These are phyloP conservation scores for Melinaea marsaeus DNA, from an alignment of 2,888 invertebrate species.

Conservation along the genomic window DNA sequence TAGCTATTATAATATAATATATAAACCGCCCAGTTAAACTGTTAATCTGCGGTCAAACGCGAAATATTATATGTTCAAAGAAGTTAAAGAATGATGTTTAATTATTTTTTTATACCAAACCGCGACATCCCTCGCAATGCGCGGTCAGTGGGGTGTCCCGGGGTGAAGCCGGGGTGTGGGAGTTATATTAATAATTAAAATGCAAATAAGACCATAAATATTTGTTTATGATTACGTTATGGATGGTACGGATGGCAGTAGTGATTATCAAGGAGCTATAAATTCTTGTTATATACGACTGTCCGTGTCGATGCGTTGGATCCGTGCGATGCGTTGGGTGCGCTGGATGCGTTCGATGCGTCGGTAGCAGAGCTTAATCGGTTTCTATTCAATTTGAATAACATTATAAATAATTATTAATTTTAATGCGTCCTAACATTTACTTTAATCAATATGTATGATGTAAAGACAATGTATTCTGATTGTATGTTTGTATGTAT, in stretches of 20 bases:
- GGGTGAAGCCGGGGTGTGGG: neutral
- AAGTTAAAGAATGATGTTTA: too few species aligned
- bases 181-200: conserved; percentile 9
- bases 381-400: conserved; percentile 28
- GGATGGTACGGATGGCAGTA: neutral
- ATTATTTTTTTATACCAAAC: too few species aligned
- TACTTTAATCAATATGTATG: neutral
- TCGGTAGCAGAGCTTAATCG: conserved; percentile 21
- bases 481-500: too few species aligned
- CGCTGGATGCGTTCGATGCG: neutral
- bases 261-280: conserved; percentile 19
- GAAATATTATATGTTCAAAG: too few species aligned
- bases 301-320: conserved; percentile 12
- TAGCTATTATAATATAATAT: too few species aligned
- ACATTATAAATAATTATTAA: conserved; percentile 20
- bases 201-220: conserved; percentile 14
- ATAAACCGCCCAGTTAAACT: too few species aligned
- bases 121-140: too few species aligned
- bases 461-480: too few species aligned
- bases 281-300: conserved; percentile 18
- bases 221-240: conserved; percentile 8
- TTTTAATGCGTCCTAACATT: conserved; percentile 8
- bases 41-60: too few species aligned
- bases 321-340: too few species aligned
- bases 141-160: too few species aligned